phyloP scores from a whole-genome alignment of 2,888 invertebrate species.

The Podabrus alpinus region DNA sequence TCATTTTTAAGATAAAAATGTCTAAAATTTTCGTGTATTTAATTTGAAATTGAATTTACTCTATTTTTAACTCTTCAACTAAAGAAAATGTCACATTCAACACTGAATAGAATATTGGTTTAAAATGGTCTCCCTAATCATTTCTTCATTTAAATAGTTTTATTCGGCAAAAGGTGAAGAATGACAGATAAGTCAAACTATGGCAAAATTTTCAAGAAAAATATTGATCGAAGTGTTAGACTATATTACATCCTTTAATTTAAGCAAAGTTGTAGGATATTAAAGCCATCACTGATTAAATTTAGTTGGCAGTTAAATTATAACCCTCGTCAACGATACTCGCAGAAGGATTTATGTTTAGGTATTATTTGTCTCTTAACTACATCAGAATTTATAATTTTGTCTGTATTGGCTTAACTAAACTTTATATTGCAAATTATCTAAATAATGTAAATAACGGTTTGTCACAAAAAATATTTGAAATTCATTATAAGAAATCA shows the following conservation, averaged over 20 bases:
- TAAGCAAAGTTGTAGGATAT: slow-evolving; percentile 14
- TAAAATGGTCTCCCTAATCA: neutral
- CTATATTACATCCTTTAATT: slow-evolving; percentile 11
- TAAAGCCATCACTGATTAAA: slow-evolving; percentile 17
- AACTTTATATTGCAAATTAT: neutral
- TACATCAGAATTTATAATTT: neutral
- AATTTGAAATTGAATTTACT: neutral
- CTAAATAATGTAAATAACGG: neutral
- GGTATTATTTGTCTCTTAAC: slow-evolving; percentile 3
- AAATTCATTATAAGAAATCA: neutral
- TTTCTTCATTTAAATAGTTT: neutral
- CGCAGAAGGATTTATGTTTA: slow-evolving; percentile 2
- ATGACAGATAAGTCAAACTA: neutral
- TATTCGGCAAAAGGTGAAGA: neutral
- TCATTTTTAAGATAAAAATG: neutral
- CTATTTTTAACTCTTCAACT: neutral
- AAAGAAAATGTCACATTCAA: neutral
- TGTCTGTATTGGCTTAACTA: neutral
- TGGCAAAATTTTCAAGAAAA: neutral
- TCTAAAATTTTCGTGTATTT: neutral
- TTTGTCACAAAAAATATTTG: neutral
- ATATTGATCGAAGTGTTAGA: neutral
- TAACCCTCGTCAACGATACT: slow-evolving; percentile 20
- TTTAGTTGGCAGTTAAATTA: slow-evolving; percentile 18
- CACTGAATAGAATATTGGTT: neutral